A percentile compares a stretch with the other conserved stretches of the same genome.
phyloP scores from a whole-genome alignment of 2,888 invertebrate genomes.

The Heliconius sara region DNA sequence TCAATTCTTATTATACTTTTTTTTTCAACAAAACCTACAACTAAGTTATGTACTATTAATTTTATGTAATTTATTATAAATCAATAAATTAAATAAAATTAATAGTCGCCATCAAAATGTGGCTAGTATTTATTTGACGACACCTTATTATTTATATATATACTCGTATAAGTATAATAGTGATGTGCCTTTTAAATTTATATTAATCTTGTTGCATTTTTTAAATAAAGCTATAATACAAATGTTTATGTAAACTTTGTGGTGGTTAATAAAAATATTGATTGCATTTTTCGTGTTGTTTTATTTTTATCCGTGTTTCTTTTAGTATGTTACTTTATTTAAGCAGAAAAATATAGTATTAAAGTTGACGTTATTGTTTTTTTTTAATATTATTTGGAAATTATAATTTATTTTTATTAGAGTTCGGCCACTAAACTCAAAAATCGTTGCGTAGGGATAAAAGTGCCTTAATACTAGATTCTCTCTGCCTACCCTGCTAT shows the following conservation, averaged over 20 bases:
- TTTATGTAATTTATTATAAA: too few species aligned
- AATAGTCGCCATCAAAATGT: neutral
- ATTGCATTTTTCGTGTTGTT: conserved; percentile 6
- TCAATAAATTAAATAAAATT: neutral
- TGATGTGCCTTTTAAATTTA: neutral
- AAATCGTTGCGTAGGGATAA: too few species aligned
- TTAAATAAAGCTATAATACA: neutral
- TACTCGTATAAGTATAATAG: neutral
- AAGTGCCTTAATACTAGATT: neutral
- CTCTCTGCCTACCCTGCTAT: neutral
- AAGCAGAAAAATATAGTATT: neutral
- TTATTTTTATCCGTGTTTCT: conserved; percentile 14
- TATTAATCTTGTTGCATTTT: conserved; percentile 14
- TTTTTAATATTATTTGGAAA: neutral
- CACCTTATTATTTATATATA: neutral
- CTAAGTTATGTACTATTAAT: neutral
- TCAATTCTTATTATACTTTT: too few species aligned
- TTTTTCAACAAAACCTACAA: too few species aligned
- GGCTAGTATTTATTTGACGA: neutral
- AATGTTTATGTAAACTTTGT: conserved; percentile 33
- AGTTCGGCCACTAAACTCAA: too few species aligned
- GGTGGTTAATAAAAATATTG: conserved; percentile 37
- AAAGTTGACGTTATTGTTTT: neutral
- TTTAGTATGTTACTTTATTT: neutral
- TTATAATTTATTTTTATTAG: neutral